A percentile compares a stretch with the other conserved stretches of the same genome.
These are phyloP conservation scores for Amphipoea oculea DNA, from an alignment of 2,888 invertebrate species.

Conservation along the genomic window DNA sequence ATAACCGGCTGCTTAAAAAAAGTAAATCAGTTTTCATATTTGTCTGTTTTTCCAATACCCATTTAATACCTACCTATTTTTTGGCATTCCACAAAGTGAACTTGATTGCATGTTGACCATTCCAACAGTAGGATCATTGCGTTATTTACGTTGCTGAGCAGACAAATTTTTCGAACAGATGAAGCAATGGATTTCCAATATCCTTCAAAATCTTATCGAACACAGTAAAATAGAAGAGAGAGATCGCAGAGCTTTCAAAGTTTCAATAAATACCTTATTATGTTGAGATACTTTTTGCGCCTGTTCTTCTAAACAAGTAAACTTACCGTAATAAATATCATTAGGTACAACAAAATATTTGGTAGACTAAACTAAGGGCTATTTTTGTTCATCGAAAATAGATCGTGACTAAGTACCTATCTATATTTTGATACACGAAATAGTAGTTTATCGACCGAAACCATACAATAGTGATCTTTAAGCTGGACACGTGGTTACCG, in stretches of 20 bases:
- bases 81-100: background rate
- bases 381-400: background rate
- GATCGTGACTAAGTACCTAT: background rate
- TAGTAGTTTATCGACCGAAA: background rate
- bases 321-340: background rate
- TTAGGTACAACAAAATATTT: background rate
- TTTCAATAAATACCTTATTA: background rate
- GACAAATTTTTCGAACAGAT: no score
- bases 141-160: no score
- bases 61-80: background rate
- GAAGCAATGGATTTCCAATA: no score
- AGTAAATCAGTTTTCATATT: conserved; percentile 5
- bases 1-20: background rate
- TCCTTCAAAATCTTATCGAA: background rate
- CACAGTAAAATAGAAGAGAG: background rate
- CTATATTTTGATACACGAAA: background rate
- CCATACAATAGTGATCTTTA: background rate
- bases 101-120: background rate
- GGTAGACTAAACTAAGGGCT: no score
- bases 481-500: background rate
- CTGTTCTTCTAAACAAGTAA: background rate
- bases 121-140: no score
- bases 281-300: background rate
- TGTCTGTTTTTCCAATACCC: background rate
- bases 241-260: background rate